Conservation (phyloP, 2,113 vertebrate species). For the Macrotus californicus region DNA sequence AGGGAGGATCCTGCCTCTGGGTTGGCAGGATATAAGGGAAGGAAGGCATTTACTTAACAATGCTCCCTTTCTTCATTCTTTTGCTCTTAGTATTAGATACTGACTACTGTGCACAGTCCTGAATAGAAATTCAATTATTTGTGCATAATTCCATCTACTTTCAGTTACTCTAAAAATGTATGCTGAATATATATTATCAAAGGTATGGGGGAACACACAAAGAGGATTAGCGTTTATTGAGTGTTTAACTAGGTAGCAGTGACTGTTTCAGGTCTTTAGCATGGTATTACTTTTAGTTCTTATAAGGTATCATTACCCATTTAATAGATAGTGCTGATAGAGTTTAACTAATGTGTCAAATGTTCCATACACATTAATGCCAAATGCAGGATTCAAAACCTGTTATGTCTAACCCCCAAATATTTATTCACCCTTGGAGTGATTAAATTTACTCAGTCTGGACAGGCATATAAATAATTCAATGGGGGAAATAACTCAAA, state of each 20-base stretch:
- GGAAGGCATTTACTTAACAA: background rate
- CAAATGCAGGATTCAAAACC: background rate
- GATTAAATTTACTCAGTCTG: background rate
- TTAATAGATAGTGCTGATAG: background rate
- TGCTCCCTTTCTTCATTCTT: background rate
- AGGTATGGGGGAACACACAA: background rate
- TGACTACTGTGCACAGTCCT: background rate
- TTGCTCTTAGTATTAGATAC: background rate
- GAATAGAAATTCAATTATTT: constrained; percentile 9
- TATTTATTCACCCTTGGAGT: background rate
- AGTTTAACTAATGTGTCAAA: background rate
- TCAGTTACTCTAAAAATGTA: background rate
- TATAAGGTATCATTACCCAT: background rate
- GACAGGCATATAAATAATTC: background rate
- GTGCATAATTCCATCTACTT: background rate
- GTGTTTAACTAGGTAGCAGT: background rate
- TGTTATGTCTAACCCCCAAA: background rate
- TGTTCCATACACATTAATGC: background rate
- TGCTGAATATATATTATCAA: background rate
- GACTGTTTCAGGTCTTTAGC: background rate
- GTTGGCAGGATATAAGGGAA: background rate
- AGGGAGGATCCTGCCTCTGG: background rate
- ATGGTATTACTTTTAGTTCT: background rate
- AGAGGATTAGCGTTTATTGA: background rate
- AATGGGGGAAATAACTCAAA: background rate